A percentile compares a stretch with the other conserved stretches of the same genome.
These are phyloP conservation scores for Vanessa atalanta DNA, from an alignment of 1,140 invertebrate species.

Conservation along the genomic window DNA sequence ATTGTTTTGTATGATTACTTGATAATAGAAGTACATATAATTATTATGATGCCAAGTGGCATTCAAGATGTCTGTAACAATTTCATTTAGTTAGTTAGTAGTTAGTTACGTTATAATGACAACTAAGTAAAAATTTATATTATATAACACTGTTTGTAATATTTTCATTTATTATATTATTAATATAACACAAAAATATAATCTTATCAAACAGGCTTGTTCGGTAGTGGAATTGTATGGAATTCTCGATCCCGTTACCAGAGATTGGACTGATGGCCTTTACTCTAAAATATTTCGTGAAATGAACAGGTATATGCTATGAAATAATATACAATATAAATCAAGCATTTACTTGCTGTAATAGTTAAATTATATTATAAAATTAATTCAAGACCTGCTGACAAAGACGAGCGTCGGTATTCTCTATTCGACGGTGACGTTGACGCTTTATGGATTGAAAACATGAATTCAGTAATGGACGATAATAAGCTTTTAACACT, in stretches of 20 bases:
- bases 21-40: background rate
- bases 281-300: conserved; percentile 95
- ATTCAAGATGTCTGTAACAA: too few relatives aligned
- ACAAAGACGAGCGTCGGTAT: conserved; percentile 87
- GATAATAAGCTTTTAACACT: conserved; percentile 94
- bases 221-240: conserved; percentile 95
- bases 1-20: background rate
- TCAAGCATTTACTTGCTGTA: background rate
- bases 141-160: too few relatives aligned
- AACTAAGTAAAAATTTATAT: too few relatives aligned
- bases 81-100: too few relatives aligned
- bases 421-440: conserved; percentile 96
- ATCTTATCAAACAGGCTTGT: conserved; percentile 83
- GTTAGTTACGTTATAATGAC: too few relatives aligned
- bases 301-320: conserved; percentile 85
- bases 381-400: conserved; percentile 62
- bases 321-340: background rate
- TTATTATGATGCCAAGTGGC: too few relatives aligned
- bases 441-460: conserved; percentile 96
- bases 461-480: conserved; percentile 98
- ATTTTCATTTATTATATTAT: background rate
- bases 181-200: background rate
- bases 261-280: conserved; percentile 96
- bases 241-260: conserved; percentile 89
- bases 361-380: background rate